Percentiles rank a stretch among this genome's conserved stretches.
These are phyloP conservation scores for Epizoanthus stellaris DNA, from an alignment of 92 coral and sea anemone genomes.

Conservation along the genomic window DNA sequence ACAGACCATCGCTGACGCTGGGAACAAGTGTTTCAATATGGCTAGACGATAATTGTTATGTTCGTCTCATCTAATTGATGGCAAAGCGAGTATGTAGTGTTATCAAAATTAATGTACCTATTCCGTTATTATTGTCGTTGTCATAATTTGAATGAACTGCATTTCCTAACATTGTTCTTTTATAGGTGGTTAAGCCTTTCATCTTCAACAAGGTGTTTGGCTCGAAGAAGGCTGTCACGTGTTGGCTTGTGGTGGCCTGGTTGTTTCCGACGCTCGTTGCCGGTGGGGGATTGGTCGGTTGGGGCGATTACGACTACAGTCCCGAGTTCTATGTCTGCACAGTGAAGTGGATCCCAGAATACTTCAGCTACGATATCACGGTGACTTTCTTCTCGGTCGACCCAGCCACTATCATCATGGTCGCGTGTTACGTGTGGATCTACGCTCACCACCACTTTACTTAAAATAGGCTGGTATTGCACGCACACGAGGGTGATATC, in stretches of 20 bases:
- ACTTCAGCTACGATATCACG: conserved; percentile 5
- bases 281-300: not conserved
- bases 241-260: not conserved
- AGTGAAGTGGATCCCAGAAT: conserved; percentile 4
- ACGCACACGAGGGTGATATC: not conserved
- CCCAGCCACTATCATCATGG: conserved; percentile 10
- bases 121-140: too few relatives aligned
- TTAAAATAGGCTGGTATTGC: not conserved
- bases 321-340: conserved; percentile 13
- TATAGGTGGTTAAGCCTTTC: not conserved
- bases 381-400: not conserved
- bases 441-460: not conserved
- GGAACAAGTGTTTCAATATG: too few relatives aligned
- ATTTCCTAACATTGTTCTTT: not conserved
- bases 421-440: not conserved
- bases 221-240: not conserved
- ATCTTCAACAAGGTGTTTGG: not conserved
- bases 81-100: too few relatives aligned
- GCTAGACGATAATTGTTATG: too few relatives aligned
- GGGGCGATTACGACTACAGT: conserved; percentile 5
- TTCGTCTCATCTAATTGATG: too few relatives aligned
- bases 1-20: too few relatives aligned
- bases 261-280: not conserved
- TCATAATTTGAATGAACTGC: not conserved
- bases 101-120: too few relatives aligned